phyloP scores from a whole-genome alignment of 2,113 vertebrate genomes.

The Aix galericulata region DNA sequence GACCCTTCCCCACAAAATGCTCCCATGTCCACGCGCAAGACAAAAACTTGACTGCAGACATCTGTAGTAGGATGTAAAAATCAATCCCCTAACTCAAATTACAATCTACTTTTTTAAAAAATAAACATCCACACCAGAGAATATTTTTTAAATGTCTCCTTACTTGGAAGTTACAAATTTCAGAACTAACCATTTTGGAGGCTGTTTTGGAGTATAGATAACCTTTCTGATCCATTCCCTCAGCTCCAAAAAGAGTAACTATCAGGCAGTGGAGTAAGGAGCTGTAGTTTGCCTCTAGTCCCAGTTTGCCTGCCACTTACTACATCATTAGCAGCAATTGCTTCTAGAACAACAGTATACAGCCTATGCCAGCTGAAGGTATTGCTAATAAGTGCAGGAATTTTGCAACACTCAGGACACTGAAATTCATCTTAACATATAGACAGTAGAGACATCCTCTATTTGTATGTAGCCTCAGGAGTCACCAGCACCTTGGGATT shows the following conservation, averaged over 20 bases:
- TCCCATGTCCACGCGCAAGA: neutral
- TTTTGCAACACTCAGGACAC: neutral
- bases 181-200: neutral
- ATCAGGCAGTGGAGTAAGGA: neutral
- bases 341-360: neutral
- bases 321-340: neutral
- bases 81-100: neutral
- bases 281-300: neutral
- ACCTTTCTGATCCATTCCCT: neutral
- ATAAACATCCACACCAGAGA: neutral
- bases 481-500: neutral
- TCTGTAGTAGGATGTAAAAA: neutral
- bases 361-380: neutral
- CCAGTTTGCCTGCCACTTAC: neutral
- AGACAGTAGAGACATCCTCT: neutral
- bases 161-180: neutral
- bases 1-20: neutral
- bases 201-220: neutral
- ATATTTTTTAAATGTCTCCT: neutral
- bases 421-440: neutral
- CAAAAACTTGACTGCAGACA: neutral
- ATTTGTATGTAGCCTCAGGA: neutral
- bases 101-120: neutral
- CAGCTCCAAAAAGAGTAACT: neutral
- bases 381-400: neutral